Base-by-base conservation (phyloP, 2,797 vertebrate genomes). In the Peromyscus eremicus region DNA sequence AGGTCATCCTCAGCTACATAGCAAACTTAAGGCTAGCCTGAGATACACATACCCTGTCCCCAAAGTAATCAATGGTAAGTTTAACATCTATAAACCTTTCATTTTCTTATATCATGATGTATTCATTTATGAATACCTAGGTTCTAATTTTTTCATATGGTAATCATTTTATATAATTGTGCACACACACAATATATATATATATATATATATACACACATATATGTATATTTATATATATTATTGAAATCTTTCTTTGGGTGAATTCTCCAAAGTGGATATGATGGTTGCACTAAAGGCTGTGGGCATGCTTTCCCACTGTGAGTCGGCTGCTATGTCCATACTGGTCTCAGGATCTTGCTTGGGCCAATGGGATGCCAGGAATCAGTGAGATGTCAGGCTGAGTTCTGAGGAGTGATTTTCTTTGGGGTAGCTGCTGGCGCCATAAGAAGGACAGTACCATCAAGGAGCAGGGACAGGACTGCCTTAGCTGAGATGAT, bases 231-330 rank as follows among this genome's bases (percentile, higher is more conserved):
- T 21, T 12, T 84, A 49, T 89, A 93, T 71, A 73, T 60, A 37
- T 55, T 55, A n/a, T 94, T 84, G 87, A 87, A 88, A 34, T 46
- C 75, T 87, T 89, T 93, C 23, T 76, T 86, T 93, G 55, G 55
- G 40, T 96, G 76, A 66, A 82, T 92, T 83, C 37, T 92, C 80
- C 64, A 49, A 55, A n/a, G 37, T 68, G 55, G 14, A n/a, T 52
- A 52, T 66, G 29, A 46, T 57, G 19, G 21, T 25, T 76, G 13
- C 2, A 19, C 37, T 23, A 34, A 0, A 46, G 77, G 25, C 46
- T 77, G 40, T 37, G 49, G 14, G 60, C 68, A 68, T 5, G 32
- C 8, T 73, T 0, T 92, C 11, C 6, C 64, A 40, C 76, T 32
- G 9, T 83, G 70, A 71, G 19, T 23, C 57, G 64, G 25, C 37